Percentiles rank a stretch among this genome's conserved stretches.
These are phyloP conservation scores for Oryctes rhinoceros DNA, from an alignment of 1,140 invertebrate genomes.

Conservation along the genomic window DNA sequence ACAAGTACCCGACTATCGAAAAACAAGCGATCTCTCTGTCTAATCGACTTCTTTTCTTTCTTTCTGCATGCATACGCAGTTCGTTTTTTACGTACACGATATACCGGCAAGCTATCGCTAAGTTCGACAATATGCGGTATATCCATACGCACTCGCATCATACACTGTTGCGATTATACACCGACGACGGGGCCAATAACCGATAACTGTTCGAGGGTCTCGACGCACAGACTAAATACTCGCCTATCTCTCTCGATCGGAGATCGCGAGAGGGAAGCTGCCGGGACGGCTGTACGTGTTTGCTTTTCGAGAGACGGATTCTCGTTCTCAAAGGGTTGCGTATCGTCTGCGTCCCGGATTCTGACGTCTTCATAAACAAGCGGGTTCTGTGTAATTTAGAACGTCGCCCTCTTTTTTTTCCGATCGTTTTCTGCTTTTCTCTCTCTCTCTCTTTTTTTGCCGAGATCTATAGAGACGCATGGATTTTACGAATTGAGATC, in stretches of 20 bases:
- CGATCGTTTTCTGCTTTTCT: slow-evolving; percentile 3
- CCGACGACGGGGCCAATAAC: slow-evolving; percentile 27
- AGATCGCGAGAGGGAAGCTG: background rate
- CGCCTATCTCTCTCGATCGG: background rate
- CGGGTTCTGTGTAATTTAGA: slow-evolving; percentile 40
- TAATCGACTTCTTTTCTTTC: background rate
- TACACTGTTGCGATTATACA: slow-evolving; percentile 38
- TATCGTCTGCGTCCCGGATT: slow-evolving; percentile 21
- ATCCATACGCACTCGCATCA: background rate
- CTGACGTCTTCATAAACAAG: slow-evolving; percentile 39
- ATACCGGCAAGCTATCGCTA: background rate
- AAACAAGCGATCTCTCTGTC: slow-evolving; percentile 26
- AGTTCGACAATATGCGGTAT: background rate
- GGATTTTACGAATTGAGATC: too few species aligned
- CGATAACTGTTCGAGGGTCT: slow-evolving; percentile 30
- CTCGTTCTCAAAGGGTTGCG: slow-evolving; percentile 36
- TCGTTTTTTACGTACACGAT: background rate
- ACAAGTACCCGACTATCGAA: slow-evolving; percentile 18
- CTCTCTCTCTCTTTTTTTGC: background rate
- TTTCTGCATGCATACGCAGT: background rate
- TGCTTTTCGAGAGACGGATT: slow-evolving; percentile 36
- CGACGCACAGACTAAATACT: slow-evolving; percentile 38
- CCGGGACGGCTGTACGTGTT: background rate
- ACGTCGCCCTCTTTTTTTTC: slow-evolving; percentile 14
- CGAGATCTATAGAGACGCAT: too few species aligned